phyloP scores from a whole-genome alignment of 2,888 invertebrate genomes.

The Rhingia rostrata region DNA sequence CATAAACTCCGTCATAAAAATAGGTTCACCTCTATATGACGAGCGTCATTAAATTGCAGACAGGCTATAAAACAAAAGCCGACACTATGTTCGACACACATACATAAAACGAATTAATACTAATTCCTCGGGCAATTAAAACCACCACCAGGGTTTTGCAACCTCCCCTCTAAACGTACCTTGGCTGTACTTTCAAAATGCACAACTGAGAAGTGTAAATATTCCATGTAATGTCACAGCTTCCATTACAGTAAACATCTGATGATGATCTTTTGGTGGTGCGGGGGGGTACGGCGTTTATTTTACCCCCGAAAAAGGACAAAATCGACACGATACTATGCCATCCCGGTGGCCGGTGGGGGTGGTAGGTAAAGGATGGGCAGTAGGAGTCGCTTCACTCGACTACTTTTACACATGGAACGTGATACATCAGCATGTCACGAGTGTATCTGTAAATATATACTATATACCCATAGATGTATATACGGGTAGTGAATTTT shows the following conservation, averaged over 20 bases:
- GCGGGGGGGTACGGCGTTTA: constrained; percentile 21
- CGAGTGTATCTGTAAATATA: neutral
- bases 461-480: neutral
- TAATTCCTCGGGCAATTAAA: constrained; percentile 73
- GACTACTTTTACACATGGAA: constrained; percentile 64
- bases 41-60: constrained; percentile 61
- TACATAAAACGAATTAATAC: constrained; percentile 57
- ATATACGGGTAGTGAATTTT: constrained; percentile 56
- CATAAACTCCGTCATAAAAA: constrained; percentile 68
- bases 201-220: constrained; percentile 71
- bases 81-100: constrained; percentile 10
- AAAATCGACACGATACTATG: constrained; percentile 39
- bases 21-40: constrained; percentile 40
- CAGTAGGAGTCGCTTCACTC: constrained; percentile 44
- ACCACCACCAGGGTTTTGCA: constrained; percentile 31
- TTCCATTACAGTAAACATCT: constrained; percentile 70
- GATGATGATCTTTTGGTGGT: constrained; percentile 57
- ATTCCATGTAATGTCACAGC: constrained; percentile 54
- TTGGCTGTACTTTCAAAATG: constrained; percentile 37
- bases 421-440: constrained; percentile 60
- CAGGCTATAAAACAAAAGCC: constrained; percentile 60
- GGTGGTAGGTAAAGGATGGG: constrained; percentile 4
- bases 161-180: constrained; percentile 1
- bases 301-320: constrained; percentile 35
- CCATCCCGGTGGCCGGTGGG: neutral